Base-by-base conservation (phyloP, 1,140 invertebrate species). In the Drosophila nasuta region DNA sequence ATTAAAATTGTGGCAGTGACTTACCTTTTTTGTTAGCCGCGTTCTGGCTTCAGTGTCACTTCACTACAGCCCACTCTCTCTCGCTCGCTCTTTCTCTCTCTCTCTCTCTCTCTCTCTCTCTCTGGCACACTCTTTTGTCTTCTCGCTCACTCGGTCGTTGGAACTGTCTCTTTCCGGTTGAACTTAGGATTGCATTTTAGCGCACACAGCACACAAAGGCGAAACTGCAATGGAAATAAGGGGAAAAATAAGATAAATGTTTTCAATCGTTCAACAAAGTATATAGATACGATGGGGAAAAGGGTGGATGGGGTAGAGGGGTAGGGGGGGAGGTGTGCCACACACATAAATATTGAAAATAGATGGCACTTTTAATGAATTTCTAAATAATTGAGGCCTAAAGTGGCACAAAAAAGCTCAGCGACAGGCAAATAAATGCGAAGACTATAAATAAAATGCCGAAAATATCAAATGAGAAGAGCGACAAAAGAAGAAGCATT, bases 321-420 rank as follows among this genome's bases (percentile, higher is more conserved):
- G 43, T 13, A 13, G 41, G n/a, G 7, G 6, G 28, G 3, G 28
- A 7, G 10, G 20, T 48, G 28, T 62, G 65, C n/a, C 56, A 45
- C 78, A 81, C 56, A 45, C 78, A 81, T 65, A 82, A 81, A 71
- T 82, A 88, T 88, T 67, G 58, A 82, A 88, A 88, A 77, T 88
- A 80, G 72, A 83, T 79, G 83, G 81, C 83, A 87, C 77, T 88
- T 70, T 83, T 83, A 88, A 87, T 87, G 83, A 83, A 88, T 87
- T 89, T 87, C 74, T 80, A 88, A 87, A 87, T 87, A 87, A 87
- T 87, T 87, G 83, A 88, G 83, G 80, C 83, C 83, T 81, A 87
- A 88, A 87, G 77, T 88, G 70, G 74, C 81, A 81, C 82, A 75
- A 81, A 85, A 79, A 85, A 76, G 69, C 82, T 83, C 63, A 49